Evolutionary conservation across 2,888 invertebrate species (phyloP).

Genomic region (Hirtodrosophila cameraria): DNA sequence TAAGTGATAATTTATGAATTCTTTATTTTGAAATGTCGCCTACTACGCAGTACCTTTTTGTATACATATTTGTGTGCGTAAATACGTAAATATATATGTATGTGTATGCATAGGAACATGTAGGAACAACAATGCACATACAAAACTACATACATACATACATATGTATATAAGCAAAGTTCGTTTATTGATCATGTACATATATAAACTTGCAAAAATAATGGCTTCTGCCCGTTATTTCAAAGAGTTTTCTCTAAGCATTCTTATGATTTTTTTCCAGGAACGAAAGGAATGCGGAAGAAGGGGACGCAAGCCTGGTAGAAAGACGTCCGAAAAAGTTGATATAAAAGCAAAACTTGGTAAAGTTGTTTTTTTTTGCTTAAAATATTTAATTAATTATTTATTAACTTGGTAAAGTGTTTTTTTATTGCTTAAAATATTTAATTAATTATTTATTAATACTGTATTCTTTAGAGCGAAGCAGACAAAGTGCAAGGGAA

Average conservation of each 20-base stretch:
- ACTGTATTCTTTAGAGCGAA: constrained; percentile 91
- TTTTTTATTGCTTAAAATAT: too few species aligned
- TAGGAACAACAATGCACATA: too few species aligned
- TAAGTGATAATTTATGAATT: constrained; percentile 50
- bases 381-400: background rate
- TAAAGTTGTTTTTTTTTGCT: too few species aligned
- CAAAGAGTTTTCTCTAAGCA: too few species aligned
- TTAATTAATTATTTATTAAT: background rate
- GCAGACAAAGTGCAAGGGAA: constrained; percentile 98
- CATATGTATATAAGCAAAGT: too few species aligned
- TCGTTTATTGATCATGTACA: too few species aligned
- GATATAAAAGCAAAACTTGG: constrained; percentile 97
- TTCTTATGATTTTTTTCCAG: constrained; percentile 62
- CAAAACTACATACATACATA: background rate
- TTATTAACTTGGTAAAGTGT: too few species aligned
- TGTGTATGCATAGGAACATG: background rate
- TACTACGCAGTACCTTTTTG: constrained; percentile 38
- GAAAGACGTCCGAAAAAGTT: constrained; percentile 94
- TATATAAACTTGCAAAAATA: background rate
- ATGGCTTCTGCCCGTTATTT: too few species aligned
- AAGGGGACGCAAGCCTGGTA: constrained; percentile 94
- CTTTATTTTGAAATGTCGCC: background rate
- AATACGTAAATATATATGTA: background rate
- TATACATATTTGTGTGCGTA: background rate
- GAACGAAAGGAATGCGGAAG: constrained; percentile 92